phyloP scores from a whole-genome alignment of 2,888 invertebrate species.

The Galeopsomyia nigrocyanea region DNA sequence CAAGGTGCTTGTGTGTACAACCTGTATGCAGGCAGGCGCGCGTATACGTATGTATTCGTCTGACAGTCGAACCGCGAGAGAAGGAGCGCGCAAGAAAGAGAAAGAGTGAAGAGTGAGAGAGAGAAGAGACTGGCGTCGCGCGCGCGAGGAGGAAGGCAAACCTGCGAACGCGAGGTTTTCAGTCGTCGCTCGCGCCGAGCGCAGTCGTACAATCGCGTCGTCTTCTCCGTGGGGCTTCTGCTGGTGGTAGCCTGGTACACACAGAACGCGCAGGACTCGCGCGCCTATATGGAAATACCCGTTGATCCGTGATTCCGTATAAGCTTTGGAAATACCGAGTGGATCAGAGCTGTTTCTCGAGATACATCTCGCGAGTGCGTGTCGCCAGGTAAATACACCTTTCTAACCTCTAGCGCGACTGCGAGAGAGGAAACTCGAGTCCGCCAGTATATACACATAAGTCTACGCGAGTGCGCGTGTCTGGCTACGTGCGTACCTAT shows the following conservation, averaged over 20 bases:
- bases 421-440: neutral
- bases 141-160: slow-evolving; percentile 6
- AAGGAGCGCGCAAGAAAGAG: too few species aligned
- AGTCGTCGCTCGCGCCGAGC: slow-evolving; percentile 37
- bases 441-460: neutral
- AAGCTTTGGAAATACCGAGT: too few species aligned
- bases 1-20: slow-evolving; percentile 6
- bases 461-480: neutral
- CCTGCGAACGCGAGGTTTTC: neutral
- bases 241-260: neutral
- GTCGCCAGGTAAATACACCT: neutral
- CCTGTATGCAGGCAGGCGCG: neutral
- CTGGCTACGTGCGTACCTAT: neutral
- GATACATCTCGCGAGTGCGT: neutral
- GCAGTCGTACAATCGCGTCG: slow-evolving; percentile 6
- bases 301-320: too few species aligned
- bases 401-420: neutral
- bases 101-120: slow-evolving; percentile 8
- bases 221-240: neutral
- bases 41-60: too few species aligned
- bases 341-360: neutral
- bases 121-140: slow-evolving; percentile 12
- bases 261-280: too few species aligned
- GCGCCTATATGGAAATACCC: too few species aligned
- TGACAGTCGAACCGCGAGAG: too few species aligned